Percentiles rank a stretch among this genome's conserved stretches.
Evolutionary conservation across 2,797 vertebrate species (phyloP).

Genomic region (Acanthornis magna): DNA sequence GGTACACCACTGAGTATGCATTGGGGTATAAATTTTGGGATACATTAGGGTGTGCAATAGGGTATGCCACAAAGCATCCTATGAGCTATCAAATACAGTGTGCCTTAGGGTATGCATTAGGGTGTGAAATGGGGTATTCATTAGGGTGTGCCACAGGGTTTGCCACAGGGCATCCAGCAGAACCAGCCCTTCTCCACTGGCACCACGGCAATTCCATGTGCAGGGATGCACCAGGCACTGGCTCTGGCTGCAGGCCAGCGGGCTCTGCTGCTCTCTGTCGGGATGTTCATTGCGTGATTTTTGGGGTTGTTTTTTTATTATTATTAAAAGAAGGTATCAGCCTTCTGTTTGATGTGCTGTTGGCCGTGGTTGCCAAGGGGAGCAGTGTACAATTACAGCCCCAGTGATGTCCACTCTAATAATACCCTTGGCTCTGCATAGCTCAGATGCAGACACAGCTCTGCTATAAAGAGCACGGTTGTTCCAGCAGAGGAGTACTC

Average conservation of each 20-base stretch:
- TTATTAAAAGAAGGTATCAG: constrained; percentile 70
- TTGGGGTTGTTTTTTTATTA: background rate
- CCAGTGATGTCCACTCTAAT: constrained; percentile 78
- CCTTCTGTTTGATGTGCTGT: constrained; percentile 81
- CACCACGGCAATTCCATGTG: background rate
- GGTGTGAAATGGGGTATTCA: background rate
- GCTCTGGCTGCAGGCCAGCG: background rate
- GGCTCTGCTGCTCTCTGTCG: constrained; percentile 20
- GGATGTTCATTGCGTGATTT: background rate
- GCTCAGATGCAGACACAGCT: constrained; percentile 76
- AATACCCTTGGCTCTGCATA: constrained; percentile 79
- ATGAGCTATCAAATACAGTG: background rate
- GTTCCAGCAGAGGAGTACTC: constrained; percentile 69
- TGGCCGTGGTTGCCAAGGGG: constrained; percentile 74
- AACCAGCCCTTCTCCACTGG: background rate
- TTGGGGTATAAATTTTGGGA: background rate
- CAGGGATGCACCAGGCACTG: background rate
- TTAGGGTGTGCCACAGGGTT: background rate
- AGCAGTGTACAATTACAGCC: constrained; percentile 76
- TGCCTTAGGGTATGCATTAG: background rate
- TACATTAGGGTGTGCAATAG: background rate
- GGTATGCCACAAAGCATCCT: background rate
- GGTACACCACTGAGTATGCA: background rate
- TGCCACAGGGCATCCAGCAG: background rate
- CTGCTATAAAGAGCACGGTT: constrained; percentile 76